phyloP scores from a whole-genome alignment of 2,113 vertebrate genomes.

The Glaucidium brasilianum region DNA sequence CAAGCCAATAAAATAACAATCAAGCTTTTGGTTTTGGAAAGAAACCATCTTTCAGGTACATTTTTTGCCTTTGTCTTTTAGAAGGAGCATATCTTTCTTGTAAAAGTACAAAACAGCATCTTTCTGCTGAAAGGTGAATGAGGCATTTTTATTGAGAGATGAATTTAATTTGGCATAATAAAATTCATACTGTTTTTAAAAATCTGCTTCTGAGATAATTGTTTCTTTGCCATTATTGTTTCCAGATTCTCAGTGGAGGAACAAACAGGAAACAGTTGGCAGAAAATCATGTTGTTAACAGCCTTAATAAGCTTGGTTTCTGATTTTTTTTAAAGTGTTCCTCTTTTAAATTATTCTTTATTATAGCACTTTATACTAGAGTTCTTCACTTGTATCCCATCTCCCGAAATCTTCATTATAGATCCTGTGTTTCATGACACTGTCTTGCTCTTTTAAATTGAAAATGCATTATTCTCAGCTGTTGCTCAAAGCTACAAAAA shows the following conservation, averaged over 20 bases:
- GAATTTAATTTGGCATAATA: background rate
- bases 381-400: background rate
- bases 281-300: background rate
- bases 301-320: background rate
- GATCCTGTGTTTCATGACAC: background rate
- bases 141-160: background rate
- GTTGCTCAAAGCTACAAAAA: background rate
- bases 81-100: background rate
- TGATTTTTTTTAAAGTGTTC: background rate
- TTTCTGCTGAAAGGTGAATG: background rate
- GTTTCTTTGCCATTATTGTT: background rate
- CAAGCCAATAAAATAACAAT: background rate
- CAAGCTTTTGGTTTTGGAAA: background rate
- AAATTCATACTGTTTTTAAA: background rate
- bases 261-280: background rate
- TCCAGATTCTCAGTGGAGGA: background rate
- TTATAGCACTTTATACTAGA: background rate
- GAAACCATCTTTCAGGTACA: background rate
- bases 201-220: background rate
- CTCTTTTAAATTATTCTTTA: background rate
- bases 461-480: background rate
- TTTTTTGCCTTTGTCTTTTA: background rate
- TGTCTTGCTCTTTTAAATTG: background rate
- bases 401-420: background rate
- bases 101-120: background rate